Conservation (phyloP, 92 coral and sea anemone genomes). For the Bergia puertoricense region DNA sequence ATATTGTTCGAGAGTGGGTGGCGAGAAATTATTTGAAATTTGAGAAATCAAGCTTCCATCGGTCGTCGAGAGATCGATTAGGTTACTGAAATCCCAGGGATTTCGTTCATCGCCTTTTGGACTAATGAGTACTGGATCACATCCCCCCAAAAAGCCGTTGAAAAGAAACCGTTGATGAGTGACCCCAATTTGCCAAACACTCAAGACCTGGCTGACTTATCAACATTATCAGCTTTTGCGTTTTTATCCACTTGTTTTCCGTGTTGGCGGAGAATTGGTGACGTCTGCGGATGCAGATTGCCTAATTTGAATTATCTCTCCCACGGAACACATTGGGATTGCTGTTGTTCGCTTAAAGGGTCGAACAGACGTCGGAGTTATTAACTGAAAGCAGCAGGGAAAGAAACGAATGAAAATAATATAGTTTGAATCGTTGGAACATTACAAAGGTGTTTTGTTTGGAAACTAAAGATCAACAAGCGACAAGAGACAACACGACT, state of each 20-base stretch:
- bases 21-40: too few species aligned
- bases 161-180: not conserved
- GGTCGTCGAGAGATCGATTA: not conserved
- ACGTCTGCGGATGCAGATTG: conserved; percentile 42
- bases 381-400: not conserved
- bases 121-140: not conserved
- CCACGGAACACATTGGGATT: not conserved
- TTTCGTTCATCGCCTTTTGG: not conserved
- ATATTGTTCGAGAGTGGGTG: not conserved
- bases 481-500: not conserved
- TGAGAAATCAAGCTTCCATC: not conserved
- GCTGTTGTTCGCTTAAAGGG: not conserved
- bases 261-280: conserved; percentile 16
- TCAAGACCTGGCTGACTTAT: not conserved
- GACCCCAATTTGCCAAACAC: not conserved
- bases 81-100: not conserved
- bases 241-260: conserved; percentile 25
- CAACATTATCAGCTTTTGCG: conserved; percentile 19
- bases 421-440: not conserved
- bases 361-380: not conserved
- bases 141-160: not conserved
- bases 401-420: not conserved
- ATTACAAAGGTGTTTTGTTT: conserved; percentile 16
- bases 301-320: conserved; percentile 1
- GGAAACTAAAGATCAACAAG: not conserved